These are phyloP conservation scores for Drosophila kanekoi DNA, from an alignment of 2,888 invertebrate species.

Conservation along the genomic window DNA sequence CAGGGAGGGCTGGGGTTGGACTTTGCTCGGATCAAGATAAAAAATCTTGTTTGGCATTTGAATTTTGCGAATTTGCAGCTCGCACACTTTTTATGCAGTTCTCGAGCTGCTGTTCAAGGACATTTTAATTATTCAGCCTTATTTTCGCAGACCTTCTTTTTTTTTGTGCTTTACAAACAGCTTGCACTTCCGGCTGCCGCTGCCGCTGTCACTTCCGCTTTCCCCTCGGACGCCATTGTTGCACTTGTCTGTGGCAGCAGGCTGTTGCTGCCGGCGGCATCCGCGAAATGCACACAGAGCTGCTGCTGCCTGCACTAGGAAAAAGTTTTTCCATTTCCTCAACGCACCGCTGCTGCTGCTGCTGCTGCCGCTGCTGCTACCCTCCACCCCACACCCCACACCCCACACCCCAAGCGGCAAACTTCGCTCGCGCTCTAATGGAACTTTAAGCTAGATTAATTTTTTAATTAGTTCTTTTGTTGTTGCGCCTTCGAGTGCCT, in stretches of 20 bases:
- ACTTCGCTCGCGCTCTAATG: slow-evolving; percentile 78
- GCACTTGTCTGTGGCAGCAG: slow-evolving; percentile 68
- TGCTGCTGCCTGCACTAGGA: slow-evolving; percentile 47
- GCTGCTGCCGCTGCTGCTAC: too few species aligned
- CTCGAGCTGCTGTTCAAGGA: slow-evolving; percentile 66
- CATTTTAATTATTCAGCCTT: slow-evolving; percentile 77
- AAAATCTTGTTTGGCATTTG: slow-evolving; percentile 52
- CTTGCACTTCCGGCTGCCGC: slow-evolving; percentile 73
- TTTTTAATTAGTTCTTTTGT: slow-evolving; percentile 83
- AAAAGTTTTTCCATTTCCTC: slow-evolving; percentile 80
- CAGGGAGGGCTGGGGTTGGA: neutral
- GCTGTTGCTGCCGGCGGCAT: slow-evolving; percentile 64
- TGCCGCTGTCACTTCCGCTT: slow-evolving; percentile 23
- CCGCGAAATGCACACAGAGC: slow-evolving; percentile 53
- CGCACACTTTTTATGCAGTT: slow-evolving; percentile 61
- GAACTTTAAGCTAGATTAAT: slow-evolving; percentile 82
- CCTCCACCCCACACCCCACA: neutral
- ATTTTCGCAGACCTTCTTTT: slow-evolving; percentile 38
- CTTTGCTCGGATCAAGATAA: neutral
- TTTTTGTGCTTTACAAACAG: slow-evolving; percentile 53
- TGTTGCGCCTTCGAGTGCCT: slow-evolving; percentile 74
- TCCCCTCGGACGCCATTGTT: slow-evolving; percentile 56
- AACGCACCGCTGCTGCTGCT: slow-evolving; percentile 25
- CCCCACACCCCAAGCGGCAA: slow-evolving; percentile 28
- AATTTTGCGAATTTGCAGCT: slow-evolving; percentile 45